Percentiles rank a stretch among this genome's conserved stretches.
Conservation (phyloP, 2,888 invertebrate genomes). For the Erebia aethiops region DNA sequence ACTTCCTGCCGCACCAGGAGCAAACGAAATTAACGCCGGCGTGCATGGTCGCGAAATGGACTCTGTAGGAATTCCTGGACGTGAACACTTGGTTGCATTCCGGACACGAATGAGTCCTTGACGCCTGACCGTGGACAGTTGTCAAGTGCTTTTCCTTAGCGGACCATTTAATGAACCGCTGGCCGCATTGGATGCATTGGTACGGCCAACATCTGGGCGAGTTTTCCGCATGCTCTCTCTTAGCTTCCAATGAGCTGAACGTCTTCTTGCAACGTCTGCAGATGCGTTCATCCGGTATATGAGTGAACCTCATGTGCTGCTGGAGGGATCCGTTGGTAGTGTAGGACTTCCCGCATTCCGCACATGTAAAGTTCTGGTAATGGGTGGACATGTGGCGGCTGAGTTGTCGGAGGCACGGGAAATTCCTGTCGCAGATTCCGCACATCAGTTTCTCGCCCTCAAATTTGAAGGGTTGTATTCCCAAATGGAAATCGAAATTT, state of each 20-base stretch:
- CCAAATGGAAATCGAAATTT: conserved; percentile 48
- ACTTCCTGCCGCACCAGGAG: conserved; percentile 47
- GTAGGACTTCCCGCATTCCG: conserved; percentile 56
- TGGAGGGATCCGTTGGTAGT: conserved; percentile 46
- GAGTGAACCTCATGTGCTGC: conserved; percentile 48
- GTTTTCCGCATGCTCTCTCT: conserved; percentile 47
- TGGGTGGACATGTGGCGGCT: conserved; percentile 57
- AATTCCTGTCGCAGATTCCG: conserved; percentile 50
- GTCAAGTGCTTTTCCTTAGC: conserved; percentile 50
- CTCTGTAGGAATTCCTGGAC: conserved; percentile 44
- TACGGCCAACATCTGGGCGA: conserved; percentile 52
- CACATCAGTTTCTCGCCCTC: conserved; percentile 48
- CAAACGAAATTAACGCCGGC: conserved; percentile 46
- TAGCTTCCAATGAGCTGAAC: conserved; percentile 48
- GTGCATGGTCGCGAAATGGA: conserved; percentile 52
- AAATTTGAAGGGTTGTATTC: conserved; percentile 54
- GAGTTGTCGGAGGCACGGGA: conserved; percentile 49
- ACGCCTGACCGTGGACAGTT: conserved; percentile 47
- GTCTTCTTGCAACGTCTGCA: conserved; percentile 53
- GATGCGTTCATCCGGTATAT: conserved; percentile 44
- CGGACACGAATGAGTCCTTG: conserved; percentile 48
- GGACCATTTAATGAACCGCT: conserved; percentile 51
- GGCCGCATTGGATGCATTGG: conserved; percentile 49
- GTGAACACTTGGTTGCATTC: conserved; percentile 52
- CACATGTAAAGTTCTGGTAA: conserved; percentile 54